A percentile compares a stretch with the other conserved stretches of the same genome.
Evolutionary conservation across 2,113 vertebrate genomes (phyloP).

Genomic region (Suricata suricatta): DNA sequence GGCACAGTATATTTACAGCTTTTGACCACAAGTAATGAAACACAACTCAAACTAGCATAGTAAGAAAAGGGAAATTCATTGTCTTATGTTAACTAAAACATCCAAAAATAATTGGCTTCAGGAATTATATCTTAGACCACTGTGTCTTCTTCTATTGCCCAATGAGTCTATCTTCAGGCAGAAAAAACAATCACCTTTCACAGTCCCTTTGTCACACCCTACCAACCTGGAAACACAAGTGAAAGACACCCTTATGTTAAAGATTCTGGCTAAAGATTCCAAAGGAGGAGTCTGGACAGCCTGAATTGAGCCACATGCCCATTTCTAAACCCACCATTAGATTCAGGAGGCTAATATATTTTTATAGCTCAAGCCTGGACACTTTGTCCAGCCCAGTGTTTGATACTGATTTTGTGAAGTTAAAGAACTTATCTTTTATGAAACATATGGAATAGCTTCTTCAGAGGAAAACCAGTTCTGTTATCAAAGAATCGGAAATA

Average conservation of each 20-base stretch:
- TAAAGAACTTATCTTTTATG: slow-evolving; percentile 18
- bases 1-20: not conserved
- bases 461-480: not conserved
- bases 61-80: not conserved
- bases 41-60: not conserved
- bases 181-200: not conserved
- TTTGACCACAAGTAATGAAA: not conserved
- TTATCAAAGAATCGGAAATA: slow-evolving; percentile 7
- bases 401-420: slow-evolving; percentile 8
- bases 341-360: not conserved
- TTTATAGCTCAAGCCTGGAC: not conserved
- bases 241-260: not conserved
- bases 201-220: not conserved
- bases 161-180: not conserved
- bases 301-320: not conserved
- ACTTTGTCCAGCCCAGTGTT: not conserved
- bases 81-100: not conserved
- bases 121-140: not conserved
- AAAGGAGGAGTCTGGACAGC: accelerated
- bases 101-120: not conserved
- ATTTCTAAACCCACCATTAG: not conserved
- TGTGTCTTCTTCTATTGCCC: not conserved
- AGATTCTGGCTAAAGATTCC: not conserved
- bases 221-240: not conserved
- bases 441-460: not conserved